Percentiles rank a stretch among this genome's conserved stretches.
These are phyloP conservation scores for Ondatra zibethicus DNA, from an alignment of 2,113 vertebrate genomes.

Conservation along the genomic window DNA sequence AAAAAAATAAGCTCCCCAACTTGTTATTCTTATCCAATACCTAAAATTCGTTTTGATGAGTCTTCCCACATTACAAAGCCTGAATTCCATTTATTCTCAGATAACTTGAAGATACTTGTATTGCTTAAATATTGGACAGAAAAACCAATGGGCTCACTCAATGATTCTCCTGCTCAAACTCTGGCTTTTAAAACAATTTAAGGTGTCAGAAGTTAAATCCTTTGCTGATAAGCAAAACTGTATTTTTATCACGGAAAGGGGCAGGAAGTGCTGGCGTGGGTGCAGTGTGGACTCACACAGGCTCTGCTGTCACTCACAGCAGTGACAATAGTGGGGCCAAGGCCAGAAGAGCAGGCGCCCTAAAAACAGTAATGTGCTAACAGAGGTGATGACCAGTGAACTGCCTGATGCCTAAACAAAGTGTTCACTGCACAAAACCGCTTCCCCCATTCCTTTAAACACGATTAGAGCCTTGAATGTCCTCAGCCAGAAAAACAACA, in stretches of 20 bases:
- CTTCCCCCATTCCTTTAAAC: neutral
- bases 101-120: neutral
- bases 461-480: constrained; percentile 51
- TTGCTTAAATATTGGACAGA: constrained; percentile 22
- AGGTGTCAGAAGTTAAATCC: constrained; percentile 38
- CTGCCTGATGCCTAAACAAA: constrained; percentile 40
- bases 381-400: constrained; percentile 10
- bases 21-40: constrained; percentile 31
- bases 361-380: constrained; percentile 38
- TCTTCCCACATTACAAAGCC: neutral
- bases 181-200: constrained; percentile 34
- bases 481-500: neutral
- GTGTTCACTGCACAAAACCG: constrained; percentile 36
- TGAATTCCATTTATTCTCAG: constrained; percentile 17
- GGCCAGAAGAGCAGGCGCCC: constrained; percentile 56
- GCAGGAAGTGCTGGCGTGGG: neutral
- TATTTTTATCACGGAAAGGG: constrained; percentile 35
- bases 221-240: constrained; percentile 45
- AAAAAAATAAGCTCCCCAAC: neutral
- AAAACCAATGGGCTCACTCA: constrained; percentile 43
- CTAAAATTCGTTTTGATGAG: neutral
- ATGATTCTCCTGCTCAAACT: constrained; percentile 54
- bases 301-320: constrained; percentile 76
- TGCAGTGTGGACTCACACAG: constrained; percentile 44
- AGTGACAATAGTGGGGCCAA: constrained; percentile 29